Conservation (phyloP, 1,140 invertebrate genomes). For the Nymphalis io region DNA sequence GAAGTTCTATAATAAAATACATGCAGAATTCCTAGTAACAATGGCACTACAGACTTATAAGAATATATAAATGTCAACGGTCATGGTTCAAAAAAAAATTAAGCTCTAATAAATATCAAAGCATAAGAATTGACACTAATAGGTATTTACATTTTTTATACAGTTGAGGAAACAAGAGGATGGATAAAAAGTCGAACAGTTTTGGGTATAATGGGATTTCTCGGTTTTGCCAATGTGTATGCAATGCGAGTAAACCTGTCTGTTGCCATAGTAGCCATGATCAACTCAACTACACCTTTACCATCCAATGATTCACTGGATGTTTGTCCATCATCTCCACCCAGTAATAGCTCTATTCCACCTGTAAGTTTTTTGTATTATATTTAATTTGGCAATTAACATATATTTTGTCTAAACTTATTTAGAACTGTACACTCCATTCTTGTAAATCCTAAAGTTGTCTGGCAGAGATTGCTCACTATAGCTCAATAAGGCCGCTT, state of each 20-base stretch:
- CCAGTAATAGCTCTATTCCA: conserved; percentile 81
- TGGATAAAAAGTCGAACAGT: conserved; percentile 87
- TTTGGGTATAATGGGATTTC: conserved; percentile 89
- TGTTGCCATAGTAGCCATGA: conserved; percentile 97
- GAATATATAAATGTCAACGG: too few relatives aligned
- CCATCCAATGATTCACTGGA: conserved; percentile 81
- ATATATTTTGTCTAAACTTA: too few relatives aligned
- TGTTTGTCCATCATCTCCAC: conserved; percentile 81
- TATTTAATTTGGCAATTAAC: too few relatives aligned
- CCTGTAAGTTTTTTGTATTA: conserved; percentile 59
- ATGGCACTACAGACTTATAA: too few relatives aligned
- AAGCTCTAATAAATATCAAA: not conserved
- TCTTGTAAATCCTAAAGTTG: too few relatives aligned
- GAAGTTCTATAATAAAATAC: too few relatives aligned
- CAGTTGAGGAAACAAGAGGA: conserved; percentile 82
- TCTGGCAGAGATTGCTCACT: too few relatives aligned
- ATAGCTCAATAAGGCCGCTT: too few relatives aligned
- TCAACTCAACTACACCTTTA: conserved; percentile 87
- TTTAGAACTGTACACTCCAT: too few relatives aligned
- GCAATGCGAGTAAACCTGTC: conserved; percentile 96
- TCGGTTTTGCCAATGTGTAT: conserved; percentile 92
- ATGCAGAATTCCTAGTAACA: too few relatives aligned
- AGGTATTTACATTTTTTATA: not conserved
- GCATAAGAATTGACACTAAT: not conserved
- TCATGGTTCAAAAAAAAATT: not conserved